Evolutionary conservation across 1,140 invertebrate species (phyloP), one percentile per base, ranked within the genome.

Genomic region (Nymphalis io): DNA sequence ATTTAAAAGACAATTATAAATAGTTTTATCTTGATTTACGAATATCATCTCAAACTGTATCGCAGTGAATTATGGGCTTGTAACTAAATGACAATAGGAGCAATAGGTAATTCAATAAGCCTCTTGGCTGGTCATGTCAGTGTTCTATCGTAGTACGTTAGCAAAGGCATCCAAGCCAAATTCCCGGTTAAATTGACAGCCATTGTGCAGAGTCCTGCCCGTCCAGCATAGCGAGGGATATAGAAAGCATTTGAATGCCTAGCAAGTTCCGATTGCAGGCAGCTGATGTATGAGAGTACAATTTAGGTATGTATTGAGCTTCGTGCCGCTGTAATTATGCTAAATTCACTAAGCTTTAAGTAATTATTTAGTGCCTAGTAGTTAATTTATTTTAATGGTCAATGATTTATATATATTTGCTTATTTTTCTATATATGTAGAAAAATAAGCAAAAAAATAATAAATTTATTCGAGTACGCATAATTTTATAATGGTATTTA

Each of bases 191-290:
- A 87, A 90, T 90, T 70, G 68, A 55, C 68, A 64, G 63, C 80
- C 77, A 90, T 90, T 90, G 85, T 90, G 79, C 82, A 73, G 16
- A 72, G 68, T 66, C 74, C 78, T 80, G 78, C 75, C 80, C 70
- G 78, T 70, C 60, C 58, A 53, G 44, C 83, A 81, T 81, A 82
- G 83, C 79, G 73, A 78, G 66, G 70, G 80, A 38, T 77, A 85
- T 88, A 84, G 84, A 83, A 85, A 82, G 80, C 82, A 78, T 85
- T 83, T 85, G 80, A 88, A 90, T 88, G 85, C 85, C 80, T 60
- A 51, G 42, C 61, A 81, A 84, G 84, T 82, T 87, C 79, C 83
- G 75, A 85, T 86, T 84, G 84, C 78, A 76, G 42, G 23, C 65
- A 53, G 18, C 48, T 53, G 48, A 53, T 63, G 61, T 42, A 40